These are phyloP conservation scores for Eristalis pertinax DNA, from an alignment of 2,888 invertebrate genomes.

Conservation along the genomic window DNA sequence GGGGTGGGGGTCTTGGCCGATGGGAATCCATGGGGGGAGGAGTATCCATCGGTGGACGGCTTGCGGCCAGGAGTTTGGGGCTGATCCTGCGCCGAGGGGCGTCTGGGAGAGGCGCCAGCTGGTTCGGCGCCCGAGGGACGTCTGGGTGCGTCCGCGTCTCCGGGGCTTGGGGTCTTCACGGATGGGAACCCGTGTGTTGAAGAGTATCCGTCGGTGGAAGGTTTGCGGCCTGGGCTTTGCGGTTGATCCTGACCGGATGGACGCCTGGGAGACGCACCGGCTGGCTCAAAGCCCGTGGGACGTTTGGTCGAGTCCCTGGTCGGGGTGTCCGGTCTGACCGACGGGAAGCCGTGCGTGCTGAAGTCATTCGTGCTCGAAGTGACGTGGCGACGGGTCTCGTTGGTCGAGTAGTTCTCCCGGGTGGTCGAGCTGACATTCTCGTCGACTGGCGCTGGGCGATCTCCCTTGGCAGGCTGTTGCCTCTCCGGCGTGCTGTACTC, in stretches of 20 bases:
- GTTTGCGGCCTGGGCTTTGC: conserved; percentile 27
- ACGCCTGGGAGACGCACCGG: conserved; percentile 28
- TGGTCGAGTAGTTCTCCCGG: conserved; percentile 56
- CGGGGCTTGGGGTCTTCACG: conserved; percentile 42
- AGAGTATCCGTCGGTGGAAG: conserved; percentile 46
- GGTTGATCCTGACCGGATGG: conserved; percentile 47
- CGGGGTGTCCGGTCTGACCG: conserved; percentile 63
- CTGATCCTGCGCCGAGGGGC: conserved; percentile 47
- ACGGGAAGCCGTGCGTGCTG: conserved; percentile 73
- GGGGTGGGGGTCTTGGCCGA: conserved; percentile 50
- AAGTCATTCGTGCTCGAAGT: conserved; percentile 54
- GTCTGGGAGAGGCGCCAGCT: conserved; percentile 22
- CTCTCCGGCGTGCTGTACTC: conserved; percentile 41
- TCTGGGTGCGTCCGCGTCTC: conserved; percentile 30
- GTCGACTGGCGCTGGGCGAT: too few relatives aligned
- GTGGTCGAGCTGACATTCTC: conserved; percentile 12
- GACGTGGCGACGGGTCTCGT: conserved; percentile 58
- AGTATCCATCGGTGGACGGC: conserved; percentile 51
- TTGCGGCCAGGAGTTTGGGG: conserved; percentile 31
- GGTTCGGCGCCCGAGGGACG: conserved; percentile 31
- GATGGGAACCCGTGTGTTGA: conserved; percentile 71
- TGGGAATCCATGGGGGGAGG: conserved; percentile 69
- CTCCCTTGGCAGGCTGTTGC: conserved; percentile 26
- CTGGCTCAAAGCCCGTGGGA: conserved; percentile 16
- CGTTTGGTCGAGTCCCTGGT: conserved; percentile 46